Evolutionary conservation across 2,113 vertebrate species (phyloP), one percentile per base, ranked within the genome.

Genomic region (Cynoglossus semilaevis): DNA sequence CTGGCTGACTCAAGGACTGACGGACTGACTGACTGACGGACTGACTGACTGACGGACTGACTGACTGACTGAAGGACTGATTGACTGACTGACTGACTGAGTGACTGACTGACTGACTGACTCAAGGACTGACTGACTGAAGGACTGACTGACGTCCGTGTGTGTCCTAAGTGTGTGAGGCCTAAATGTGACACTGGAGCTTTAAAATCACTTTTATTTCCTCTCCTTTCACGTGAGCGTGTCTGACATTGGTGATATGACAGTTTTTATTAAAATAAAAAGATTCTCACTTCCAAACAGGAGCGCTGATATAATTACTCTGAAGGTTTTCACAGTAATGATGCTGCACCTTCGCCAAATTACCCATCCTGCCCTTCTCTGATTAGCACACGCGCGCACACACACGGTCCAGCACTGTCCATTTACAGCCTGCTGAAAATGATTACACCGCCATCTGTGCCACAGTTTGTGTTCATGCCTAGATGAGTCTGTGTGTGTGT

Each of bases 271-370:
- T 11, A 2, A 49, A 3, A n/a, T n/a, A 17, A 14, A 4, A 15
- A 1, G 6, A 9, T 41, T 41, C 38, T 41, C 38, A 41, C 38
- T 15, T 13, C 4, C 13, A n/a, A 12, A 1, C 1, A 1, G 60
- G 45, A 41, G 3, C 12, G 18, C n/a, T 1, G 54, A 41, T 10
- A 13, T 34, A 15, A 43, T 50, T 34, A 50, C 14, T 54, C 43
- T 42, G 13, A 51, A 38, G 41, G 67, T 77, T 72, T 65, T 70
- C 70, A 66, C 16, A 4, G 67, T 55, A 52, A 70, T 46, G 5
- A 54, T 48, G 37, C 43, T 15, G 22, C 13, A 15, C 22, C 49
- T 49, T 35, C 17, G 44, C 42, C 16, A 56, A 29, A 15, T 49
- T 19, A 54, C 43, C 45, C 42, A 46, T 38, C 36, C 0, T 49